These are phyloP conservation scores for Conger conger DNA, from an alignment of 2,113 vertebrate species.

Conservation along the genomic window DNA sequence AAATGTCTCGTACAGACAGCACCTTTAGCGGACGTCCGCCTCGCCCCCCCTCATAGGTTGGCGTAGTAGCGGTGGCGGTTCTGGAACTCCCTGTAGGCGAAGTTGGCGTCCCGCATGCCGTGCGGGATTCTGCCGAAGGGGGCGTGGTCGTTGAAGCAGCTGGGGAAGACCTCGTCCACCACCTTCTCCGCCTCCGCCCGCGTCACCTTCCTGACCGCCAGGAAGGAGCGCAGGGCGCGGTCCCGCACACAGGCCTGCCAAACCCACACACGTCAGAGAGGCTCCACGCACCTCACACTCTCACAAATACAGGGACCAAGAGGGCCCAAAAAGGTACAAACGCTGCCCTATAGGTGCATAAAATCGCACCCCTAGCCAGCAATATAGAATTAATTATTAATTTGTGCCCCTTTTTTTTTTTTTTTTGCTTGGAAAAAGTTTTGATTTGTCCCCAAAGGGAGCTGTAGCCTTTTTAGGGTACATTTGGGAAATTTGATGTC, in stretches of 20 bases:
- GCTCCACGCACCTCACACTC: background rate
- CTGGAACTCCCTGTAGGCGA: conserved; percentile 82
- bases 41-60: conserved; percentile 82
- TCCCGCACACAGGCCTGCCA: conserved; percentile 83
- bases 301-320: too few relatives aligned
- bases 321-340: too few relatives aligned
- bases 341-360: too few relatives aligned
- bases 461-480: too few relatives aligned
- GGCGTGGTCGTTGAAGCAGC: conserved; percentile 89
- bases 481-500: too few relatives aligned
- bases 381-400: too few relatives aligned
- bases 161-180: conserved; percentile 89
- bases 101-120: conserved; percentile 76
- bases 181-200: conserved; percentile 80
- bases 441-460: too few relatives aligned
- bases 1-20: background rate
- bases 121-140: conserved; percentile 94
- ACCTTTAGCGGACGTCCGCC: background rate
- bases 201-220: conserved; percentile 87
- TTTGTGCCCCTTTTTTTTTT: too few relatives aligned
- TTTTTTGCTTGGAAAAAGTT: too few relatives aligned
- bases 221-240: conserved; percentile 87
- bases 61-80: conserved; percentile 83
- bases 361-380: too few relatives aligned
- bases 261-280: background rate